Evolutionary conservation across 2,113 vertebrate species (phyloP).

Genomic region (Prinia subflava): DNA sequence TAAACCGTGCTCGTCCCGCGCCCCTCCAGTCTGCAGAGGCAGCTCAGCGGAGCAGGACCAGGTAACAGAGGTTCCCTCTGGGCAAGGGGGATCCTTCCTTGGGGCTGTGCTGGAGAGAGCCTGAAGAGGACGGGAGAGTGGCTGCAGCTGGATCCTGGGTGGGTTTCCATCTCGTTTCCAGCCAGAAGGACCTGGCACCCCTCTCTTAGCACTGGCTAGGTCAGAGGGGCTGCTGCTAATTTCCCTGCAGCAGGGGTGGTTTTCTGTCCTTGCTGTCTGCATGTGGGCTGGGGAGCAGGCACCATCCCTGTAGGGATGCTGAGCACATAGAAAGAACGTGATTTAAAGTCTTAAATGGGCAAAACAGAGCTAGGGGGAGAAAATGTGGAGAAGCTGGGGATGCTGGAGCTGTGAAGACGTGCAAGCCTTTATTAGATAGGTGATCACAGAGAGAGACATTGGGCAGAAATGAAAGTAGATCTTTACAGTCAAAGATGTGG

Average conservation of each 20-base stretch:
- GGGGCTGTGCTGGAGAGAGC: not conserved
- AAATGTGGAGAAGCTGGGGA: not conserved
- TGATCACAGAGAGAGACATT: not conserved
- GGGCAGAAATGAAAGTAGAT: not conserved
- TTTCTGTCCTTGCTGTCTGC: not conserved
- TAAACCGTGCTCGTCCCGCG: rapidly evolving
- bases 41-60: rapidly evolving
- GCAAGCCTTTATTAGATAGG: not conserved
- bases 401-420: rapidly evolving
- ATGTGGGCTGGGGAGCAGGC: not conserved
- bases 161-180: not conserved
- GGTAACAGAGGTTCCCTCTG: not conserved
- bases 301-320: not conserved
- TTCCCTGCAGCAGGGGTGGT: not conserved
- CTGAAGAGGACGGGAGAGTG: not conserved
- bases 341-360: not conserved
- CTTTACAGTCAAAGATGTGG: not conserved
- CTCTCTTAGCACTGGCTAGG: rapidly evolving
- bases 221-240: not conserved
- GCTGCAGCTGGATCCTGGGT: not conserved
- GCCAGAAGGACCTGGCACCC: not conserved
- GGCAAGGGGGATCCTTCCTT: not conserved
- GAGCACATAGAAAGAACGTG: rapidly evolving
- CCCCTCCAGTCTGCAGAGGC: not conserved
- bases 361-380: not conserved